Evolutionary conservation across 2,797 vertebrate genomes (phyloP), one percentile per base, ranked within the genome.

Genomic region (Takifugu ocellatus): DNA sequence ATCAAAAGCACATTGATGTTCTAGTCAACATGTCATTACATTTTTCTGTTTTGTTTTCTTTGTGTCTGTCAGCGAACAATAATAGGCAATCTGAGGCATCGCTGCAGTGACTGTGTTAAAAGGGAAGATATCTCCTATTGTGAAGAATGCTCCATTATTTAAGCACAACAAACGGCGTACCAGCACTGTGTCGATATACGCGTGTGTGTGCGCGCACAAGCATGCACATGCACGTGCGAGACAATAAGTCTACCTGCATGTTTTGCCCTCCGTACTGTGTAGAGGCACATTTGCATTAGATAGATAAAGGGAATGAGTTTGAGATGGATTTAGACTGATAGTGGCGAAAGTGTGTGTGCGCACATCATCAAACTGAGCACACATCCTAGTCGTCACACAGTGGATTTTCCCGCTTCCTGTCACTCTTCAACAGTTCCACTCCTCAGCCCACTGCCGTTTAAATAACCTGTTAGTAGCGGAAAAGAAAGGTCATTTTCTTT

Each of bases 221-320:
- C 51, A 55, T 49, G 1, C 8, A 17, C 10, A 3, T n/a, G 17
- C 1, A 24, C 44, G 24, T 36, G 6, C 2, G 3, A 25, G 3
- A 9, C 46, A 52, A 29, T 24, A 12, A 66, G 61, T 66, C 45
- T 29, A 39, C 52, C n/a, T 58, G 31, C 62, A 50, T 74, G 64
- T 76, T 75, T 58, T 65, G 48, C 66, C 72, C 62, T 77, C 65
- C 59, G 59, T 51, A 39, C 57, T 71, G 63, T 59, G 66, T 70
- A 50, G 67, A 59, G 51, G 47, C 36, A 16, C 58, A 78, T 87
- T 84, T 84, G 74, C 79, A 86, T 87, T 60, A 69, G 69, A 51
- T 25, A 83, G 85, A 89, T 86, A 86, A 85, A 83, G 73, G 78
- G 75, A 86, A 88, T 84, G 84, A 70, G 81, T 78, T 83, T 73